Evolutionary conservation across 2,888 invertebrate species (phyloP).

Genomic region (Leptinotarsa tumamoca): DNA sequence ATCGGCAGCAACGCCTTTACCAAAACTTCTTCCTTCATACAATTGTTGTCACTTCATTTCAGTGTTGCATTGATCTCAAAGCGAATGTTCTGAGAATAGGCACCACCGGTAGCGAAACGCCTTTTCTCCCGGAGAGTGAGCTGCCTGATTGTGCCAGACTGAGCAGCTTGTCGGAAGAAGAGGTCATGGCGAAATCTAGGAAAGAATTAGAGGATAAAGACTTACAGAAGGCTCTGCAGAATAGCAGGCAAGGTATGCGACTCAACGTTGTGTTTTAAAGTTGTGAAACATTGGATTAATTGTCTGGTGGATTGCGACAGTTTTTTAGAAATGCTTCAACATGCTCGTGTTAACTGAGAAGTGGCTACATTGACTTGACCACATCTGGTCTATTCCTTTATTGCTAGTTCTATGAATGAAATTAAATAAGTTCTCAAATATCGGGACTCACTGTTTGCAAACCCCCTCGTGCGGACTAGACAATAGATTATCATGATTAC

Average conservation of each 20-base stretch:
- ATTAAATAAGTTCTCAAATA: too few relatives aligned
- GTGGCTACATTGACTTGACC: too few relatives aligned
- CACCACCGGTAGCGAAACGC: constrained; percentile 92
- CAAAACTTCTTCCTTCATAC: background rate
- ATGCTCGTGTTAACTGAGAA: too few relatives aligned
- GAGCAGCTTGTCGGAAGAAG: constrained; percentile 77
- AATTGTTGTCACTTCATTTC: background rate
- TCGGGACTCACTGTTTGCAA: too few relatives aligned
- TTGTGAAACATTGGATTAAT: background rate
- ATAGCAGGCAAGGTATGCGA: constrained; percentile 66
- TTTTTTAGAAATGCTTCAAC: too few relatives aligned
- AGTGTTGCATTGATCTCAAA: constrained; percentile 91
- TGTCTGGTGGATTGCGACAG: too few relatives aligned
- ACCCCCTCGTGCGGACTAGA: too few relatives aligned
- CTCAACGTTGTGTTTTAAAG: background rate
- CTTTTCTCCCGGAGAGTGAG: constrained; percentile 83
- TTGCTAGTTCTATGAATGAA: too few relatives aligned
- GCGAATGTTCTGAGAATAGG: constrained; percentile 90
- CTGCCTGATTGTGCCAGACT: constrained; percentile 86
- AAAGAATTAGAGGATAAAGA: constrained; percentile 77
- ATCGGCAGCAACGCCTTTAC: too few relatives aligned
- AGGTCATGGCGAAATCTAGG: constrained; percentile 66
- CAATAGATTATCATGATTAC: too few relatives aligned
- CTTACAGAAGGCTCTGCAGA: constrained; percentile 78
- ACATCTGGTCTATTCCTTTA: too few relatives aligned